These are phyloP conservation scores for Pseudorhiza aurosa DNA, from an alignment of 30 jellyfish, hydroid and myxozoan species.

Conservation along the genomic window DNA sequence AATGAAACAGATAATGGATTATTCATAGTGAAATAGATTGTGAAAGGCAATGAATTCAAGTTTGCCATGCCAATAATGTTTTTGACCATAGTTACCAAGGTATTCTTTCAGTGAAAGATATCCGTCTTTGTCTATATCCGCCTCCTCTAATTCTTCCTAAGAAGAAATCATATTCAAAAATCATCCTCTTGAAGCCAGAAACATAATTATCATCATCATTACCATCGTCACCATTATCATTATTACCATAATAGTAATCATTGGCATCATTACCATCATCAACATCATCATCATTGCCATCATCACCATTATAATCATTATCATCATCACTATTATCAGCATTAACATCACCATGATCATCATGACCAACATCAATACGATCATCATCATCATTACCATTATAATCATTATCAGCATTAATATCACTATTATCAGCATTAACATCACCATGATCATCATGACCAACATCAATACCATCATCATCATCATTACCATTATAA, in stretches of 20 bases:
- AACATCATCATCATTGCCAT: background rate
- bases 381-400: background rate
- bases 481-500: background rate
- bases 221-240: too few relatives aligned
- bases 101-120: conserved; percentile 81
- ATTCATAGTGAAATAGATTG: background rate
- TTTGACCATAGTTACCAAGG: conserved; percentile 56
- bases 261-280: too few relatives aligned
- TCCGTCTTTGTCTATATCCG: conserved; percentile 90
- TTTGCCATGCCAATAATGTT: background rate
- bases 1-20: background rate
- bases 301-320: background rate
- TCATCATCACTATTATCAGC: background rate
- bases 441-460: background rate
- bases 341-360: too few relatives aligned
- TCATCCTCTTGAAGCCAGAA: too few relatives aligned
- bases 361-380: too few relatives aligned
- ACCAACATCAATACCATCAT: background rate
- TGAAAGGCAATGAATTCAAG: background rate
- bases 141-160: conserved; percentile 90
- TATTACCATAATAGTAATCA: too few relatives aligned
- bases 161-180: too few relatives aligned
- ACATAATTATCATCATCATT: too few relatives aligned
- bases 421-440: too few relatives aligned
- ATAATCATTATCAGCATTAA: background rate